Base-by-base conservation (phyloP, 2,888 invertebrate species). In the Pachliopta kotzebuea region DNA sequence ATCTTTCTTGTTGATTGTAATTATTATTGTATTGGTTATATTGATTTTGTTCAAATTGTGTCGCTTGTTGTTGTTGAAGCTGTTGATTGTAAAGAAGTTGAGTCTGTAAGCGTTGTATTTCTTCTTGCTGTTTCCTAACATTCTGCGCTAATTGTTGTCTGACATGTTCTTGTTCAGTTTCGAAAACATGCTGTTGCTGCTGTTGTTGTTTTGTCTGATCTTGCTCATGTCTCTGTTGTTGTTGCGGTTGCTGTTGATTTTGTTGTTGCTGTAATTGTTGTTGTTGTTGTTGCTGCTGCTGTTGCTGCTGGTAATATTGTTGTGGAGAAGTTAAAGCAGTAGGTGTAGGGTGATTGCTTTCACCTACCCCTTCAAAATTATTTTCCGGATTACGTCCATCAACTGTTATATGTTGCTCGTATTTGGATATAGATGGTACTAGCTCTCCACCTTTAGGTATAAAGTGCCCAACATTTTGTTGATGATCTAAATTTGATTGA, bases 391-490 rank as follows among this genome's bases (percentile, higher is more conserved):
- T 81, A 59, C 88, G 80, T 55, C 84, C 86, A 72, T 88, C 85
- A n/a, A 94, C 90, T 18, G 95, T 93, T 68, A 95, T 93, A 72
- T 96, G 96, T 72, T 96, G 96, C 83, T 97, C 96, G 70, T 94
- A 94, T 86, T 95, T 96, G 8, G 96, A 94, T 65, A 96, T 94
- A 21, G 96, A 94, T 63, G 95, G 94, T 23, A 96, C 93, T 52
- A 96, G 88, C 84, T 96, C 96, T 0, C 96, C 95, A 49, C 94
- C 95, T 1, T 95, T 92, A 49, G 94, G 94, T 24, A 93, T 85
- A 67, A 94, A 83, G 31, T 92, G 88, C 8, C 85, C 84, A 60
- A 92, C 76, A 68, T 88, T 84, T 77, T 92, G 92, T 70, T 89
- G 87, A 71, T 91, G 88, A 63, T 88, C 82, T 42, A 77, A 62